phyloP scores from a whole-genome alignment of 2,888 invertebrate genomes.

The Spodoptera exigua region DNA sequence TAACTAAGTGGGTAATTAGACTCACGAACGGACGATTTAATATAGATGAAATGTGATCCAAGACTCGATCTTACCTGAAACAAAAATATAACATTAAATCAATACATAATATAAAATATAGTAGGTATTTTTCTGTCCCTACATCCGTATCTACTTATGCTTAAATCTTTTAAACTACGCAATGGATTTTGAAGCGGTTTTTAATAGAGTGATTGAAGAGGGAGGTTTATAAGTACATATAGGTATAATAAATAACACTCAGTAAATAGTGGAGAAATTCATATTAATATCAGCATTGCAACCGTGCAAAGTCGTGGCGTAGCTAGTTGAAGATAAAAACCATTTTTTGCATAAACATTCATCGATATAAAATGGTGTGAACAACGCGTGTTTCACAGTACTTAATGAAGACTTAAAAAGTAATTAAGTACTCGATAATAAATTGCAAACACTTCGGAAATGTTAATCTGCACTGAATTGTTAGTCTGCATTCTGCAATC shows the following conservation, averaged over 20 bases:
- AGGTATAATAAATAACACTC: too few relatives aligned
- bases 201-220: too few relatives aligned
- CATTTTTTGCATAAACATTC: neutral
- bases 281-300: too few relatives aligned
- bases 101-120: constrained; percentile 16
- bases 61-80: constrained; percentile 54
- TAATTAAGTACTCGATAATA: constrained; percentile 10
- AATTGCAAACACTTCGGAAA: constrained; percentile 16
- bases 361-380: neutral
- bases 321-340: too few relatives aligned
- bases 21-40: constrained; percentile 38
- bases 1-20: constrained; percentile 24
- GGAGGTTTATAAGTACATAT: too few relatives aligned
- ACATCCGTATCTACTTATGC: too few relatives aligned
- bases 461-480: too few relatives aligned
- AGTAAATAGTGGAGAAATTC: too few relatives aligned
- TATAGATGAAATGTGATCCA: constrained; percentile 22
- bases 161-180: too few relatives aligned
- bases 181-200: too few relatives aligned
- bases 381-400: neutral
- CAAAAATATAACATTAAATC: constrained; percentile 15
- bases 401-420: constrained; percentile 1
- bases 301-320: too few relatives aligned
- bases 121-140: too few relatives aligned
- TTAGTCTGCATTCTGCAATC: constrained; percentile 34